Evolutionary conservation across 2,888 invertebrate genomes (phyloP), one percentile per base, ranked within the genome.

Genomic region (Dryobota labecula): DNA sequence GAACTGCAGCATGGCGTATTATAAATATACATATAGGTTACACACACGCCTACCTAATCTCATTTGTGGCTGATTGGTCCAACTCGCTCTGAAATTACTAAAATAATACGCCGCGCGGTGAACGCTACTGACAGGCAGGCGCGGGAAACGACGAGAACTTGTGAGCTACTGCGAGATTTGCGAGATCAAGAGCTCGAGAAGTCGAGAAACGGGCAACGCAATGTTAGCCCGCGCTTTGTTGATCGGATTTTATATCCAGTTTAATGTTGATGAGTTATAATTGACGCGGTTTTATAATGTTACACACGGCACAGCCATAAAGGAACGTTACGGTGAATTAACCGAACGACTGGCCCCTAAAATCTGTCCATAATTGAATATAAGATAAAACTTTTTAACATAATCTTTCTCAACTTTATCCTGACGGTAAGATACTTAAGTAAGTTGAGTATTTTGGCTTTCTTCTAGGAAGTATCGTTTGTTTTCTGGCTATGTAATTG

Each of bases 21-120:
- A 77, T 80, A 68, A 73, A 78, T 76, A 77, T 70, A 80, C 70
- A 76, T 71, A 71, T 75, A 63, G 63, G 71, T 56, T 72, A 66
- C 54, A 69, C 66, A 63, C 69, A 74, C 76, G 78, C 78, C 69
- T 75, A 76, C 71, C 65, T 80, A 86, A 83, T 84, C 83, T 79
- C 76, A 76, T 84, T 85, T 84, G 81, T 38, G 73, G 81, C 72
- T 72, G 83, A 86, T 85, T 83, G 83, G 83, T 84, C 78, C 75
- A 75, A 70, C 78, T 78, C 67, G 72, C 75, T 80, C 76, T 57
- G 80, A 80, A 84, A 84, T 82, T 70, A 77, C 74, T 85, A 78
- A 82, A 86, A 85, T 85, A 83, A 82, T 84, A 80, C 63, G 58
- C 24, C 65, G 51, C 54, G 53, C 49, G 27, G 53, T 20, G 36